Evolutionary conservation across 2,113 vertebrate genomes (phyloP).

Genomic region (Trematomus loennbergii): DNA sequence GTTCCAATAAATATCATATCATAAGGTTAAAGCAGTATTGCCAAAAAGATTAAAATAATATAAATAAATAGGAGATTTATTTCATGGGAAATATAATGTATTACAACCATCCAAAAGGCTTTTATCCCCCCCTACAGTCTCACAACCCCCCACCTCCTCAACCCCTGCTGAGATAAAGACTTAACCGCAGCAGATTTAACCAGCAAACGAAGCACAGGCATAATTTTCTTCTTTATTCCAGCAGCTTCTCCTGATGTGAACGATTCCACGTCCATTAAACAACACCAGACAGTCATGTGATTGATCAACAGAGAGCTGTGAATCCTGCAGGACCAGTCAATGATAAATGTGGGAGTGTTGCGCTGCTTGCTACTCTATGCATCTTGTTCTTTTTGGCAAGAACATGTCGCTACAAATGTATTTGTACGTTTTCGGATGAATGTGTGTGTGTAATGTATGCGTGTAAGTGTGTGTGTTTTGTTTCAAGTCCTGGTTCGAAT

Average conservation of each 20-base stretch:
- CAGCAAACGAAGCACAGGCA: not conserved
- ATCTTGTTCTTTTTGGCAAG: constrained; percentile 24
- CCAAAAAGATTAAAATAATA: constrained; percentile 13
- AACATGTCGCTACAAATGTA: constrained; percentile 14
- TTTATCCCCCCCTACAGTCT: not conserved
- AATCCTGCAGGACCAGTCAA: constrained; percentile 48
- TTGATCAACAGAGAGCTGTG: constrained; percentile 13
- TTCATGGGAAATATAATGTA: not conserved
- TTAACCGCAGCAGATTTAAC: constrained; percentile 21
- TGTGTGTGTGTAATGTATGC: constrained; percentile 14
- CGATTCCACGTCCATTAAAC: constrained; percentile 21
- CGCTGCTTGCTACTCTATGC: constrained; percentile 14
- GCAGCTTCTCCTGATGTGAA: constrained; percentile 5
- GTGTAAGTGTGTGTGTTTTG: constrained; percentile 6
- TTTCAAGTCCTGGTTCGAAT: constrained; percentile 66
- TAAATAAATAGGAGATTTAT: not conserved
- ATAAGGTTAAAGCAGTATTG: not conserved
- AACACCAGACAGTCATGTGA: constrained; percentile 27
- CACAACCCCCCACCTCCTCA: not conserved
- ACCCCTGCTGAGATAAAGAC: constrained; percentile 9
- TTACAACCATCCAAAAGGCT: not conserved
- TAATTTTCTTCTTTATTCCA: constrained; percentile 23
- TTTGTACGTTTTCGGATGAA: constrained; percentile 20
- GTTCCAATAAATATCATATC: not conserved
- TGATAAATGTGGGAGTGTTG: constrained; percentile 22